Evolutionary conservation across 2,888 invertebrate species (phyloP), one percentile per base, ranked within the genome.

Genomic region (Crossocerus cetratus): DNA sequence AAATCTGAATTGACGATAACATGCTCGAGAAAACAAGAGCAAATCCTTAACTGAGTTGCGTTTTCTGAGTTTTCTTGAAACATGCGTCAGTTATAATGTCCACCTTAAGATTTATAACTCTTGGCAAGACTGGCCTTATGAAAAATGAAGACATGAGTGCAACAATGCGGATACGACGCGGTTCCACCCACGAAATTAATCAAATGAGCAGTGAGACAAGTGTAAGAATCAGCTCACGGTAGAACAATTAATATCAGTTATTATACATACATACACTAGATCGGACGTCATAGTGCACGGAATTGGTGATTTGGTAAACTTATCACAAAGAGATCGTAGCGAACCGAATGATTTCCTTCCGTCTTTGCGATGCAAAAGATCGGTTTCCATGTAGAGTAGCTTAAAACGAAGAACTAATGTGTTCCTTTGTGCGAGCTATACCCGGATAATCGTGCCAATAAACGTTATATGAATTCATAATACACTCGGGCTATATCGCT

Each of bases 111-210:
- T 75, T 73, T 60, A 69, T 62, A 59, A 11, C 23, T 57, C 63
- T 69, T 65, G 65, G 69, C 65, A 69, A 45, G 69, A 18, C 42
- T 54, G 55, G 13, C 32, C 56, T 23, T 13, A 45, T 69, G 65
- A 65, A 65, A 69, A 69, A 65, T 69, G 69, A 69, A 65, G 44
- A 56, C 60, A 21, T n/a, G 8, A 4, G 43, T 55, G 5, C 16
- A n/a, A 43, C 60, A 43, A 22, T 42, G 42, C 20, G 63, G 58
- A 58, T 44, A 53, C 57, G 44, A n/a, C 45, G 11, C 21, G 43
- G 23, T 16, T 44, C 57, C 49, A 49, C 14, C 14, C 16, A 49
- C 16, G 16, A 49, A 58, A 69, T 63, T 42, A 62, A 59, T 63
- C 20, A 14, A 22, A 44, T 21, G 16, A 57, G 20, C 65, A 59